Conservation (phyloP, 2,888 invertebrate species). For the Cantharis flavilabris region DNA sequence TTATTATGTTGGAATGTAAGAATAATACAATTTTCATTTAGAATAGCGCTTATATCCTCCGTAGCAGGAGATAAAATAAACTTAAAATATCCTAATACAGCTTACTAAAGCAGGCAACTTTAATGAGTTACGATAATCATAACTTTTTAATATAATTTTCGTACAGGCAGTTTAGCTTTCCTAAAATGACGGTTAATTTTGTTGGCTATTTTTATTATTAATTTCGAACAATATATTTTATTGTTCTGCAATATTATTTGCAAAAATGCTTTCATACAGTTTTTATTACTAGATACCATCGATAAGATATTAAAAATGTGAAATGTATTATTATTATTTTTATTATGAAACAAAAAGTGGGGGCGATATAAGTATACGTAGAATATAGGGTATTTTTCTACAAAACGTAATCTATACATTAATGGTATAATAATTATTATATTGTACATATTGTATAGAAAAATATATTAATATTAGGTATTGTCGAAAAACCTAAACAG, state of each 20-base stretch:
- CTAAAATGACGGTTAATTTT: neutral
- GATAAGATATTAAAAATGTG: neutral
- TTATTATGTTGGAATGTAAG: conserved; percentile 36
- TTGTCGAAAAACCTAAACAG: neutral
- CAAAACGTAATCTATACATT: neutral
- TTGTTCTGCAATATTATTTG: neutral
- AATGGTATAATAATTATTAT: neutral
- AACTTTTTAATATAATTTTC: neutral
- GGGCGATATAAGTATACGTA: no score
- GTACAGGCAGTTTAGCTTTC: neutral
- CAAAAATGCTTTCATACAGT: neutral
- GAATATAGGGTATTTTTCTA: no score
- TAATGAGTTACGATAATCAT: neutral
- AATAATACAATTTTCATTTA: conserved; percentile 46
- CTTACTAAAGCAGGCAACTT: neutral
- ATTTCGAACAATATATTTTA: neutral
- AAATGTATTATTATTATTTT: neutral
- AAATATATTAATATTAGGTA: neutral
- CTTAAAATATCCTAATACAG: conserved; percentile 3
- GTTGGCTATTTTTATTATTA: neutral
- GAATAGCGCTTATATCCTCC: conserved; percentile 48
- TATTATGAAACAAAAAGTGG: no score
- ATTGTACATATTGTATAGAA: neutral
- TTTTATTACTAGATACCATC: neutral
- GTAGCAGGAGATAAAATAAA: conserved; percentile 18